Evolutionary conservation across 2,113 vertebrate genomes (phyloP).

Genomic region (Onychostoma macrolepis): DNA sequence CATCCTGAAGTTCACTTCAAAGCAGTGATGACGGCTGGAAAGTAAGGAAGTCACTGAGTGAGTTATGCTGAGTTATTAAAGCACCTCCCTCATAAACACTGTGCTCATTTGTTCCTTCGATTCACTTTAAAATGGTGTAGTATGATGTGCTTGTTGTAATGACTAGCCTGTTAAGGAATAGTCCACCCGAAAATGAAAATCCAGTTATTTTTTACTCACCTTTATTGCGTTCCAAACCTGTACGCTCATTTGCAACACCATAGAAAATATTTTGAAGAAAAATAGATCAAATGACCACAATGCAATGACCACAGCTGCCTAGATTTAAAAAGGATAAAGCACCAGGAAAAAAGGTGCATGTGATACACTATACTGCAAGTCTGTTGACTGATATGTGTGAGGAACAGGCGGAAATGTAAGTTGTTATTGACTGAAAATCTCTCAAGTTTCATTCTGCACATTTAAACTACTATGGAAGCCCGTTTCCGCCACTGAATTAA

Average conservation of each 20-base stretch:
- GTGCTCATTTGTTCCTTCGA: slow-evolving; percentile 24
- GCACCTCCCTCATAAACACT: slow-evolving; percentile 35
- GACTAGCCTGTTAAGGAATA: neutral
- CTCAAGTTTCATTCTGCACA: neutral
- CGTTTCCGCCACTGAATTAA: too few relatives aligned
- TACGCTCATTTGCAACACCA: neutral
- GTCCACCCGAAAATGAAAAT: neutral
- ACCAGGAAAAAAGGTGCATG: neutral
- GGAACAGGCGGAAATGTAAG: neutral
- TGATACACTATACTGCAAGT: neutral
- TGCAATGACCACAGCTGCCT: neutral
- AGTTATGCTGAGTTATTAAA: slow-evolving; percentile 35
- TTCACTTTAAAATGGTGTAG: slow-evolving; percentile 4
- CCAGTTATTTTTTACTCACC: neutral
- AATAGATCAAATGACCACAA: neutral
- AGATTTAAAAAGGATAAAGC: too few relatives aligned
- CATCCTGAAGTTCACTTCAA: slow-evolving; percentile 38
- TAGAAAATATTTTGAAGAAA: neutral
- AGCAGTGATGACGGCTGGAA: slow-evolving; percentile 16
- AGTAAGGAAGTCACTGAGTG: slow-evolving; percentile 13
- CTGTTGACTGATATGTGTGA: neutral
- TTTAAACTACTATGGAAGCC: too few relatives aligned
- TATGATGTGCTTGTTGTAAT: neutral
- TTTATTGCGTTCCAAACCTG: neutral
- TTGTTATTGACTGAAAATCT: neutral